Evolutionary conservation across 2,797 vertebrate species (phyloP).

Genomic region (Aplochiton taeniatus): DNA sequence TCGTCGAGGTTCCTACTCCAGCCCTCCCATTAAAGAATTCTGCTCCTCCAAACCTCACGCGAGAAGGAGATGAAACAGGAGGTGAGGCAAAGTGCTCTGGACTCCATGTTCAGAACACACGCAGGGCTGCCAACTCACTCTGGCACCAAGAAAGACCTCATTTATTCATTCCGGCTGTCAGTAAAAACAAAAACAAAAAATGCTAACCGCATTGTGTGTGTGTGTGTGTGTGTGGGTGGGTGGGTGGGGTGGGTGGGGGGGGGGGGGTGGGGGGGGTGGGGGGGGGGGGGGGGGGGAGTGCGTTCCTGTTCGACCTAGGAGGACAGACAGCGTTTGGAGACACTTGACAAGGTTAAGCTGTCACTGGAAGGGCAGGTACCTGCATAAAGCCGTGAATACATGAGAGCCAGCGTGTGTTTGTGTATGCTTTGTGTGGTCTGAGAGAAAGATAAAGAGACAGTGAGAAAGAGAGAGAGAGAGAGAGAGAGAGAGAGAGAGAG

Average conservation of each 20-base stretch:
- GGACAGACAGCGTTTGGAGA: constrained; percentile 5
- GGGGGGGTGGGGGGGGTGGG: not conserved
- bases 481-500: not conserved
- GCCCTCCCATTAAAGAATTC: no score
- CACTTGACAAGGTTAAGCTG: constrained; percentile 37
- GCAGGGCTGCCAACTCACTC: not conserved
- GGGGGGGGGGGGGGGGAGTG: not conserved
- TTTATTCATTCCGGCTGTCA: constrained; percentile 38
- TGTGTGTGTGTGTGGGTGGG: not conserved
- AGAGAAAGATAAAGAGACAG: not conserved
- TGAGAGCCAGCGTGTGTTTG: not conserved
- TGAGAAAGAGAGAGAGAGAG: not conserved
- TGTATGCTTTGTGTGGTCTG: not conserved
- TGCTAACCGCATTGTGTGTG: not conserved
- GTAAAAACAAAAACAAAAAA: constrained; percentile 24
- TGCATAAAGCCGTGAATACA: no score
- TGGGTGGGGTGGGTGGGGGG: not conserved
- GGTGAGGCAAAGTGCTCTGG: constrained; percentile 5
- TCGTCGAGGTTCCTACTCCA: no score
- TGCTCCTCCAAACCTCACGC: no score
- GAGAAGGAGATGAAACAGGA: not conserved
- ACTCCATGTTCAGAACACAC: constrained; percentile 1
- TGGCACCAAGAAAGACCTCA: constrained; percentile 6
- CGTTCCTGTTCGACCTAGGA: not conserved
- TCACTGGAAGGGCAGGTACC: not conserved